phyloP scores from a whole-genome alignment of 1,140 invertebrate genomes.

The Pseudomyrmex flavicornis region DNA sequence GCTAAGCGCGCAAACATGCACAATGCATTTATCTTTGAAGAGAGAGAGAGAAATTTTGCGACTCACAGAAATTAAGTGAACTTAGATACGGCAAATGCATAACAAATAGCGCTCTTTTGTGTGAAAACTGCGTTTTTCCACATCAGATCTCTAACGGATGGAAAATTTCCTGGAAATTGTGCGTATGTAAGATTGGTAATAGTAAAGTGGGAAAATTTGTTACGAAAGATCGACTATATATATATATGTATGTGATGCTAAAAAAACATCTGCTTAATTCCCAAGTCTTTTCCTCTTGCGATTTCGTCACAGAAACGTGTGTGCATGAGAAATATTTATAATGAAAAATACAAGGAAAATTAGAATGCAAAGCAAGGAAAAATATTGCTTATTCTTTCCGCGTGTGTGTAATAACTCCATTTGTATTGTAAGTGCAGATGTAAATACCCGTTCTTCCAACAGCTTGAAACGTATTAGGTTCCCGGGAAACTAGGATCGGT shows the following conservation, averaged over 20 bases:
- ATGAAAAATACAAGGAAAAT: not conserved
- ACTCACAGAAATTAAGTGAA: not conserved
- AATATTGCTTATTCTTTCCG: too few relatives aligned
- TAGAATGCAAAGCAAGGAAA: too few relatives aligned
- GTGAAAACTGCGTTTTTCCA: not conserved
- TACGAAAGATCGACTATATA: not conserved
- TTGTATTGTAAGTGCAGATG: not conserved
- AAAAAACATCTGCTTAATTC: not conserved
- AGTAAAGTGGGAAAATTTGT: not conserved
- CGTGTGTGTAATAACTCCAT: not conserved
- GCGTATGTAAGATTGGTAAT: not conserved
- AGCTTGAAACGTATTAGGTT: too few relatives aligned
- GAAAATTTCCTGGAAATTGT: slow-evolving; percentile 15
- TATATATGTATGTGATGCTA: too few relatives aligned
- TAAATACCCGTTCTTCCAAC: not conserved
- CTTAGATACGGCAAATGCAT: not conserved
- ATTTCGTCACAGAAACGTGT: not conserved
- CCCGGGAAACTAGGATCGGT: not conserved
- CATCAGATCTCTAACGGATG: not conserved
- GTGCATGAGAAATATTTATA: not conserved
- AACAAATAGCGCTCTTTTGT: not conserved
- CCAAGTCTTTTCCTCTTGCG: slow-evolving; percentile 1
- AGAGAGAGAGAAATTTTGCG: not conserved
- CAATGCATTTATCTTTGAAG: slow-evolving; percentile 3
- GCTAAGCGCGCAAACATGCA: not conserved